These are phyloP conservation scores for Drosophila melanica DNA, from an alignment of 1,140 invertebrate genomes.

Conservation along the genomic window DNA sequence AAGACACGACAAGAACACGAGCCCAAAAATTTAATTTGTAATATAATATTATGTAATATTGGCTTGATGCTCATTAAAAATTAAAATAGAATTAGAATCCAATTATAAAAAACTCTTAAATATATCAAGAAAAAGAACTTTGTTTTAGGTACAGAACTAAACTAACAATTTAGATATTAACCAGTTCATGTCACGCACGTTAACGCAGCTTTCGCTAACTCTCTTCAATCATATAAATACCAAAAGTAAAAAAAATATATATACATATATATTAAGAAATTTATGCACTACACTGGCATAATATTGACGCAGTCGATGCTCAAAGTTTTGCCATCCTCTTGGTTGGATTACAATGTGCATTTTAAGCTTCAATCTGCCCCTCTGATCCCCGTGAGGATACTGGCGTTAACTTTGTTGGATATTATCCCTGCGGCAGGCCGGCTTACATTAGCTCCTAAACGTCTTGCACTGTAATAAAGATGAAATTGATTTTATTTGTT, in stretches of 20 bases:
- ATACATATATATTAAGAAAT: conserved; percentile 1
- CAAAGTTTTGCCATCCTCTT: conserved; percentile 31
- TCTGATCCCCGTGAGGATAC: conserved; percentile 2
- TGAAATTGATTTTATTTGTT: conserved; percentile 41
- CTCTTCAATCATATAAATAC: background rate
- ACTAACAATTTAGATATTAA: too few relatives aligned
- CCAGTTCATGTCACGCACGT: background rate
- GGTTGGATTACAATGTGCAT: conserved; percentile 13
- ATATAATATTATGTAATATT: too few relatives aligned
- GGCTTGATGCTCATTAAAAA: too few relatives aligned
- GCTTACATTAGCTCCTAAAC: conserved; percentile 47
- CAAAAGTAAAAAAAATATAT: conserved; percentile 14
- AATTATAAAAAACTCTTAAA: background rate
- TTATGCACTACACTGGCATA: conserved; percentile 60
- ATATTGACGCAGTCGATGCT: conserved; percentile 38
- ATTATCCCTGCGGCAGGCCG: conserved; percentile 32
- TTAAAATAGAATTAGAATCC: background rate
- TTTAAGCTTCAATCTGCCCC: background rate
- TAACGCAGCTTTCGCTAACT: background rate
- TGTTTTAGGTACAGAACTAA: background rate
- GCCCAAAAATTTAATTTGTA: too few relatives aligned
- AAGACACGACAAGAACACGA: background rate
- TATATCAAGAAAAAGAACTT: too few relatives aligned
- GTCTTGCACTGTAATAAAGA: conserved; percentile 47
- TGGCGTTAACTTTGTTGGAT: conserved; percentile 46